Evolutionary conservation across 2,113 vertebrate genomes (phyloP).

Genomic region (Aegithalos caudatus): DNA sequence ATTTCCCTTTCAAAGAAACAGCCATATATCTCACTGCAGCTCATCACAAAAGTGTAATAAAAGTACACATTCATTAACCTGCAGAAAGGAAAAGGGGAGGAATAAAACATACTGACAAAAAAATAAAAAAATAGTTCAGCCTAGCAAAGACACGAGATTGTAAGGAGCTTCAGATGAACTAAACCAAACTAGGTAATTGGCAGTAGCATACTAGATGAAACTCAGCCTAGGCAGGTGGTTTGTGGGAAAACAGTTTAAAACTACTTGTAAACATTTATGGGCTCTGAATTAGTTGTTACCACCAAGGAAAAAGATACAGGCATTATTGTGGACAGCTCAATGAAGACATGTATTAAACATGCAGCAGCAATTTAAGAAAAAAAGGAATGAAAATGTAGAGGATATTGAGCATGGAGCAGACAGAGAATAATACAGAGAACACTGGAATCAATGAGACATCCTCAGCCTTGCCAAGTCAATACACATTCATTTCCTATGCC

Average conservation of each 20-base stretch:
- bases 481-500: not conserved
- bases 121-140: not conserved
- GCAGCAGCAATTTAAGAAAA: not conserved
- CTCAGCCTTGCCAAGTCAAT: not conserved
- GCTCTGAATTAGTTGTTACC: not conserved
- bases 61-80: slow-evolving; percentile 28
- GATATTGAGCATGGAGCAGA: not conserved
- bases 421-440: not conserved
- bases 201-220: not conserved
- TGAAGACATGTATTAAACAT: not conserved
- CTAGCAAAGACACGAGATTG: not conserved
- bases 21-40: not conserved
- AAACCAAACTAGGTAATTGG: not conserved
- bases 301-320: not conserved
- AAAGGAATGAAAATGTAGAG: not conserved
- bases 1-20: slow-evolving; percentile 31
- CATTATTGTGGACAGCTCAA: not conserved
- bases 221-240: not conserved
- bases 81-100: not conserved
- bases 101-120: not conserved
- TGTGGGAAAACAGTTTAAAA: slow-evolving; percentile 1
- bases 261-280: not conserved
- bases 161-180: not conserved
- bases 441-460: slow-evolving; percentile 6
- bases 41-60: slow-evolving; percentile 6